Evolutionary conservation across 1,140 invertebrate species (phyloP).

Genomic region (honey bee (Apis mellifera)): Amel_HAv3.1 CM009935.2:13139501-13140000

Average conservation of each 20-base stretch:
- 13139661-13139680: neutral
- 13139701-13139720: no score
- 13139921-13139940: no score
- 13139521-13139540: constrained; percentile 5
- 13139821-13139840: neutral
- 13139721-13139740: no score
- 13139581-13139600: neutral
- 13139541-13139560: constrained; percentile 19
- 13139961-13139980: no score
- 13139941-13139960: no score
- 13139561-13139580: neutral
- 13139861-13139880: constrained; percentile 7
- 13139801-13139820: neutral
- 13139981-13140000: no score
- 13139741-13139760: no score
- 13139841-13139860: constrained; percentile 23
- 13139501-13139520: neutral
- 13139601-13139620: neutral
- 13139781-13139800: neutral
- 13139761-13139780: neutral
- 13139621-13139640: no score
- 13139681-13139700: neutral
- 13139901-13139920: no score
- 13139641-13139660: neutral
- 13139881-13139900: neutral